These are phyloP conservation scores for Melanotaenia trifasciata DNA, from an alignment of 2,797 vertebrate species.

Conservation along the genomic window DNA sequence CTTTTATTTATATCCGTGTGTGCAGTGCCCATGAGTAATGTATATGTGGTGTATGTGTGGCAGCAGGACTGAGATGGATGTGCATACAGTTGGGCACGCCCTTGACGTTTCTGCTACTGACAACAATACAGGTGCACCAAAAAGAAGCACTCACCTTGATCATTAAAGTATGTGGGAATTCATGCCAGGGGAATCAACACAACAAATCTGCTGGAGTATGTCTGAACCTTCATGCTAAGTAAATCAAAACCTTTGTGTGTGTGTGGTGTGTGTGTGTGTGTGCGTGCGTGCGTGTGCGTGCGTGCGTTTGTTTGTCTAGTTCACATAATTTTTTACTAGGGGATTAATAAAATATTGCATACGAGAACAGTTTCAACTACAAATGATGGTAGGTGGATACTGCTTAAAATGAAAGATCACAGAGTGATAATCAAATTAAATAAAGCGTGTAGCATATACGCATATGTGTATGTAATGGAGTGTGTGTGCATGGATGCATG, in stretches of 20 bases:
- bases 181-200: slow-evolving; percentile 42
- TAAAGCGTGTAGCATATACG: slow-evolving; percentile 30
- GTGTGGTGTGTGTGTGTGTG: slow-evolving; percentile 35
- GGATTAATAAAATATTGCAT: slow-evolving; percentile 57
- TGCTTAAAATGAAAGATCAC: slow-evolving; percentile 49
- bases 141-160: slow-evolving; percentile 65
- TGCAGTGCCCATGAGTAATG: slow-evolving; percentile 32
- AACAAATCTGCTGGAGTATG: slow-evolving; percentile 46
- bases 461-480: slow-evolving; percentile 12
- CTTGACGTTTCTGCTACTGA: slow-evolving; percentile 60
- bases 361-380: slow-evolving; percentile 48
- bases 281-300: slow-evolving; percentile 36
- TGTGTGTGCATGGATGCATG: slow-evolving; percentile 12
- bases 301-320: slow-evolving; percentile 31
- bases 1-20: background rate
- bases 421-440: slow-evolving; percentile 51
- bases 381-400: slow-evolving; percentile 27
- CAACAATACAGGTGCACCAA: slow-evolving; percentile 31
- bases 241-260: slow-evolving; percentile 38
- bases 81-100: slow-evolving; percentile 53
- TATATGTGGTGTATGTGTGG: slow-evolving; percentile 28
- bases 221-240: slow-evolving; percentile 42
- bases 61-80: slow-evolving; percentile 44
- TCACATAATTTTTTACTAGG: slow-evolving; percentile 24
- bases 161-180: slow-evolving; percentile 53